These are phyloP conservation scores for Macroglossus sobrinus DNA, from an alignment of 2,113 vertebrate species.

Conservation along the genomic window DNA sequence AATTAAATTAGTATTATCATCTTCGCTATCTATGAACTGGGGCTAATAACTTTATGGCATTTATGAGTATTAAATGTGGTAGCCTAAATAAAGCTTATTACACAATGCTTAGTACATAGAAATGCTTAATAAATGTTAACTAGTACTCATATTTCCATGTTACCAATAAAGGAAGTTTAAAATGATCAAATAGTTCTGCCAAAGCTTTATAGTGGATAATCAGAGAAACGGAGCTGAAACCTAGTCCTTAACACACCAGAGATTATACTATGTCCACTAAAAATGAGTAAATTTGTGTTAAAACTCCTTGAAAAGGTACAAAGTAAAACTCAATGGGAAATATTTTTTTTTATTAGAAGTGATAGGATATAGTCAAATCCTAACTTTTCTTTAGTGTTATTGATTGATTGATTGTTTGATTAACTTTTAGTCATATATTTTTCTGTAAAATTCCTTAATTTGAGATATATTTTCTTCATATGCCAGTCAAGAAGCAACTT, in stretches of 20 bases:
- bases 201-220: neutral
- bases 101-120: neutral
- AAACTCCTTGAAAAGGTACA: neutral
- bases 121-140: neutral
- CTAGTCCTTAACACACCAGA: neutral
- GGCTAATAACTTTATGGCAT: neutral
- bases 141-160: neutral
- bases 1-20: neutral
- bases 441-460: neutral
- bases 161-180: conserved; percentile 29
- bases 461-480: neutral
- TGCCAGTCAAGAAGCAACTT: neutral
- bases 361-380: neutral
- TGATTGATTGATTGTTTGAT: neutral
- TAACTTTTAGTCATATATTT: neutral
- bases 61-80: neutral
- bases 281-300: neutral
- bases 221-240: neutral
- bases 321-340: neutral
- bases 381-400: neutral
- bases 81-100: neutral
- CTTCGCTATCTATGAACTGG: neutral
- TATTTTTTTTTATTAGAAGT: neutral
- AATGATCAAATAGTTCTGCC: neutral
- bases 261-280: neutral